Conservation (phyloP, 1,140 invertebrate species). For the Eupeodes corollae region DNA sequence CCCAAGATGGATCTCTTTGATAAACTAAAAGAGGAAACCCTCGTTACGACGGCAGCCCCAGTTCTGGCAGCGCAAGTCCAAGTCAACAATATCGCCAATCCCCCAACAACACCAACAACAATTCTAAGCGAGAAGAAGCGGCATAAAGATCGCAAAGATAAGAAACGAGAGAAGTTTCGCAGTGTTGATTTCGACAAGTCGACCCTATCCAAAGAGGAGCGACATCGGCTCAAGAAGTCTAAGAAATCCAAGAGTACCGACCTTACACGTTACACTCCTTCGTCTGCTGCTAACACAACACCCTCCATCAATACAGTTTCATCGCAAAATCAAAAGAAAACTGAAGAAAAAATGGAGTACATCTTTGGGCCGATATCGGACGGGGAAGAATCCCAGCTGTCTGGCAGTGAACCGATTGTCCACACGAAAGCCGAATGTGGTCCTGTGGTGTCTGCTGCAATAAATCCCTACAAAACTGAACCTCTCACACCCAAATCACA, state of each 20-base stretch:
- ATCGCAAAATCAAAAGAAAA: constrained; percentile 5
- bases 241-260: constrained; percentile 41
- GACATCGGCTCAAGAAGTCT: constrained; percentile 41
- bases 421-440: constrained; percentile 13
- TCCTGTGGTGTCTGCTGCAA: constrained; percentile 29
- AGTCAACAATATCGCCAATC: constrained; percentile 1
- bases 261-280: constrained; percentile 1
- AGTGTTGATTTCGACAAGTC: constrained; percentile 49
- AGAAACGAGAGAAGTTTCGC: constrained; percentile 54
- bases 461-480: constrained; percentile 33
- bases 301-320: not conserved
- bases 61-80: constrained; percentile 19
- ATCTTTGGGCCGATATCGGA: constrained; percentile 79
- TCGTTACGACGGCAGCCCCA: not conserved
- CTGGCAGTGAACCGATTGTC: constrained; percentile 3
- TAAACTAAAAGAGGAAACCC: constrained; percentile 10
- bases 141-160: constrained; percentile 51
- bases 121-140: constrained; percentile 45
- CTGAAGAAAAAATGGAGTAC: constrained; percentile 69
- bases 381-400: constrained; percentile 45
- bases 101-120: no score
- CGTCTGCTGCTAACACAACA: not conserved
- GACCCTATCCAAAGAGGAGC: constrained; percentile 26
- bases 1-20: constrained; percentile 10
- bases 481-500: constrained; percentile 18